phyloP scores from a whole-genome alignment of 2,113 vertebrate genomes.

The Aspidoscelis tigris region DNA sequence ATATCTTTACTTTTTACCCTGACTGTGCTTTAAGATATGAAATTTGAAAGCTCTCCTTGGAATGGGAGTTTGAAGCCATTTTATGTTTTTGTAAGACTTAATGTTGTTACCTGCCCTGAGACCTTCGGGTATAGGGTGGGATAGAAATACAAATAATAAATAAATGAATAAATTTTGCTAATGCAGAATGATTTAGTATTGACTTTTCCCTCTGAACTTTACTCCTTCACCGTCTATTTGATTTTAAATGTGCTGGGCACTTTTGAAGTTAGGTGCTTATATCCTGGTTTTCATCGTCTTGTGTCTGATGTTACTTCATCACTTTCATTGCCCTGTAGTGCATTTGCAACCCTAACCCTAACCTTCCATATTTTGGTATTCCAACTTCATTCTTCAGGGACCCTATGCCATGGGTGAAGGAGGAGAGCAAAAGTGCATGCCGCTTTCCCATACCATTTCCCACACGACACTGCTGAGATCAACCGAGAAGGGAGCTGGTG shows the following conservation, averaged over 20 bases:
- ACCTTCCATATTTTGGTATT: not conserved
- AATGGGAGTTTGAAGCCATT: not conserved
- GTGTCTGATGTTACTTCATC: not conserved
- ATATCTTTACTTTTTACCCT: not conserved
- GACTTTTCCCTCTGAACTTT: not conserved
- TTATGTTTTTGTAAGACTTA: not conserved
- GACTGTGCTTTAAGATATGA: not conserved
- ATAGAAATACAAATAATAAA: too few relatives aligned
- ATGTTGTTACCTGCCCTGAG: too few relatives aligned
- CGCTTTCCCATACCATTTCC: too few relatives aligned
- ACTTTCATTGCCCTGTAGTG: slow-evolving; percentile 1
- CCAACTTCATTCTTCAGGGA: too few relatives aligned
- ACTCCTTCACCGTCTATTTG: accelerated
- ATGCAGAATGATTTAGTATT: not conserved
- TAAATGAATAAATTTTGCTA: not conserved
- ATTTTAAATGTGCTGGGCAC: slow-evolving; percentile 21
- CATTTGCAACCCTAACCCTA: not conserved
- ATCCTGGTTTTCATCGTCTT: not conserved
- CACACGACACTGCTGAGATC: too few relatives aligned
- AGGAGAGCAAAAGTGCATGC: too few relatives aligned
- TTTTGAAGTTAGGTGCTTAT: not conserved
- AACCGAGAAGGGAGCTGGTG: too few relatives aligned
- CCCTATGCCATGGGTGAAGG: too few relatives aligned
- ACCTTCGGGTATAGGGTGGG: too few relatives aligned
- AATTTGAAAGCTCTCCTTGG: not conserved